These are phyloP conservation scores for Microplitis mediator DNA, from an alignment of 1,140 invertebrate species.

Conservation along the genomic window DNA sequence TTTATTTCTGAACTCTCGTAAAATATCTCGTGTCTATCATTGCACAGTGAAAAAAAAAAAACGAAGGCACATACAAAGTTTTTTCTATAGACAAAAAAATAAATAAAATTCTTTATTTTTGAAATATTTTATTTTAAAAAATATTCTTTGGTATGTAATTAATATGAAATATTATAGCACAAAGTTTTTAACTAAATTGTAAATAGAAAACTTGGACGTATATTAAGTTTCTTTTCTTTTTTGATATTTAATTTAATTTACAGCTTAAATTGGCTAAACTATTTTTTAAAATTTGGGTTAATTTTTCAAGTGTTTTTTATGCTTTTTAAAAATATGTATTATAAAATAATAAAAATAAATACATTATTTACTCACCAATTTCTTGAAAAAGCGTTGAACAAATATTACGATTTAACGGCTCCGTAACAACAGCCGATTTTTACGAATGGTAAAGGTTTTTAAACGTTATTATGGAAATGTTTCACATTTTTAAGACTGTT, in stretches of 20 bases:
- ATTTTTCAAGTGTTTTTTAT: too few species aligned
- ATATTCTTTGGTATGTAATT: too few species aligned
- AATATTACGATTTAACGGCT: not conserved
- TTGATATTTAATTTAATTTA: too few species aligned
- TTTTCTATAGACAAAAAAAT: not conserved
- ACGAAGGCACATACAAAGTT: not conserved
- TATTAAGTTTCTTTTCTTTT: too few species aligned
- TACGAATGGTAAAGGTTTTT: not conserved
- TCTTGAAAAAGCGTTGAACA: constrained; percentile 2
- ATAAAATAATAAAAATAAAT: not conserved
- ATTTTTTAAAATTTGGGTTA: too few species aligned
- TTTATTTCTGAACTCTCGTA: constrained; percentile 23
- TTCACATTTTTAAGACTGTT: too few species aligned
- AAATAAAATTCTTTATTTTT: not conserved
- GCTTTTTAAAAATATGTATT: not conserved
- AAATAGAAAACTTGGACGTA: too few species aligned
- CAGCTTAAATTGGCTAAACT: too few species aligned
- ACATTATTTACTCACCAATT: constrained; percentile 3
- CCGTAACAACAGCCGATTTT: not conserved
- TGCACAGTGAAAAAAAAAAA: not conserved
- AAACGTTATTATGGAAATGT: too few species aligned
- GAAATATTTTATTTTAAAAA: not conserved
- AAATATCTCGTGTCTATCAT: constrained; percentile 15
- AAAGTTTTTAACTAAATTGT: too few species aligned
- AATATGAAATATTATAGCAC: too few species aligned